These are phyloP conservation scores for Plagiodera versicolora DNA, from an alignment of 2,888 invertebrate species.

Conservation along the genomic window DNA sequence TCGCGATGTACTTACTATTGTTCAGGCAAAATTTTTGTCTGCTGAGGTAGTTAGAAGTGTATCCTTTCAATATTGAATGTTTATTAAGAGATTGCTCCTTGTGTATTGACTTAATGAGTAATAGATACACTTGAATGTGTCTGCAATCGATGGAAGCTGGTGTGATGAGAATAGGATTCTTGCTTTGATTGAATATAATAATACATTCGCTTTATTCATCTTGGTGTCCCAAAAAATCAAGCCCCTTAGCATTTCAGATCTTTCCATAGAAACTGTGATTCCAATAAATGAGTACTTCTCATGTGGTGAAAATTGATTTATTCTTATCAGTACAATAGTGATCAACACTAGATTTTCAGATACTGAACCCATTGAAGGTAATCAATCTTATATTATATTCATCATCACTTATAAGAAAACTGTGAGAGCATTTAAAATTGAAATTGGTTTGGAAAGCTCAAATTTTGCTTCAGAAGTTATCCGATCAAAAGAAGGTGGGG, in stretches of 20 bases:
- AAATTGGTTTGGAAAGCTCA: conserved; percentile 64
- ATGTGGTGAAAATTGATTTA: conserved; percentile 57
- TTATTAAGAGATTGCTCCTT: conserved; percentile 1
- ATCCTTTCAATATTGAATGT: conserved; percentile 53
- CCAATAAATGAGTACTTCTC: conserved; percentile 80
- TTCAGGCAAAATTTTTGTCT: conserved; percentile 61
- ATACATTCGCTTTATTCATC: conserved; percentile 61
- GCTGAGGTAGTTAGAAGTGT: conserved; percentile 62
- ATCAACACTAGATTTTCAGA: conserved; percentile 46
- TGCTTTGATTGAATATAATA: conserved; percentile 62
- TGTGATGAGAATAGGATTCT: conserved; percentile 59
- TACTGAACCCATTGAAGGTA: conserved; percentile 57
- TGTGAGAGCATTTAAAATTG: conserved; percentile 60
- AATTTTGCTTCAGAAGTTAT: conserved; percentile 75
- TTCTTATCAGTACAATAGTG: background rate
- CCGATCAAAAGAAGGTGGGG: conserved; percentile 67
- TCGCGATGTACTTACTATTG: conserved; percentile 54
- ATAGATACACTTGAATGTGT: conserved; percentile 53
- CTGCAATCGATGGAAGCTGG: conserved; percentile 55
- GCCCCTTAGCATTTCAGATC: conserved; percentile 73
- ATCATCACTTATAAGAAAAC: conserved; percentile 59
- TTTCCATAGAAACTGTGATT: conserved; percentile 78
- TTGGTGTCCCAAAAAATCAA: conserved; percentile 64
- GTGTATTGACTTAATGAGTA: conserved; percentile 38
- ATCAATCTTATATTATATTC: conserved; percentile 58